These are phyloP conservation scores for Xenops minutus DNA, from an alignment of 2,797 vertebrate species.

Conservation along the genomic window DNA sequence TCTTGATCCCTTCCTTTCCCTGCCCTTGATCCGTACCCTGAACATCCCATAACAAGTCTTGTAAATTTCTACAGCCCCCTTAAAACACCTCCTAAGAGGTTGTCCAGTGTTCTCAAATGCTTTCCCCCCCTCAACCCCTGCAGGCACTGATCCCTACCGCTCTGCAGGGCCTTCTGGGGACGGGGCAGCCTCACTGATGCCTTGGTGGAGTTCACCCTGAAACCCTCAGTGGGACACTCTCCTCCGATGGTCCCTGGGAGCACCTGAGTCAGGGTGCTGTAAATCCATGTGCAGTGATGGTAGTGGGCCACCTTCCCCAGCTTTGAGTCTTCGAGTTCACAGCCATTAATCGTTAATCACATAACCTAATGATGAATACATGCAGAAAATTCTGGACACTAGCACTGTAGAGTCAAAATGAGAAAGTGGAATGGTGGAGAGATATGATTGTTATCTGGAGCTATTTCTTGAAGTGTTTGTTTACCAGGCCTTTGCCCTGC, in stretches of 20 bases:
- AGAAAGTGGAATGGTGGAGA: not conserved
- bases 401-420: not conserved
- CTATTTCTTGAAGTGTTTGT: not conserved
- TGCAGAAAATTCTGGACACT: not conserved
- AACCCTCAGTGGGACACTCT: not conserved
- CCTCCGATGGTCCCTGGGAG: fast-evolving
- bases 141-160: not conserved
- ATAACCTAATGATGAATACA: not conserved
- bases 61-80: not conserved
- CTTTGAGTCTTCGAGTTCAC: not conserved
- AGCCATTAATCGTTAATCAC: not conserved
- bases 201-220: not conserved
- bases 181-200: not conserved
- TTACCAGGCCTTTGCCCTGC: not conserved
- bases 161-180: not conserved
- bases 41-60: not conserved
- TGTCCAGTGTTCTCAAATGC: fast-evolving
- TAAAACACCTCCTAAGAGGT: not conserved
- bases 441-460: not conserved
- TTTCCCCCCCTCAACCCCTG: not conserved
- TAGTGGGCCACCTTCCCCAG: not conserved
- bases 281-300: not conserved
- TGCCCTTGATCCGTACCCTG: not conserved
- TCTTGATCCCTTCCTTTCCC: not conserved
- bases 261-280: not conserved